Base-by-base conservation (phyloP, 2,888 invertebrate species). In the Drosophila parthenogenetica region DNA sequence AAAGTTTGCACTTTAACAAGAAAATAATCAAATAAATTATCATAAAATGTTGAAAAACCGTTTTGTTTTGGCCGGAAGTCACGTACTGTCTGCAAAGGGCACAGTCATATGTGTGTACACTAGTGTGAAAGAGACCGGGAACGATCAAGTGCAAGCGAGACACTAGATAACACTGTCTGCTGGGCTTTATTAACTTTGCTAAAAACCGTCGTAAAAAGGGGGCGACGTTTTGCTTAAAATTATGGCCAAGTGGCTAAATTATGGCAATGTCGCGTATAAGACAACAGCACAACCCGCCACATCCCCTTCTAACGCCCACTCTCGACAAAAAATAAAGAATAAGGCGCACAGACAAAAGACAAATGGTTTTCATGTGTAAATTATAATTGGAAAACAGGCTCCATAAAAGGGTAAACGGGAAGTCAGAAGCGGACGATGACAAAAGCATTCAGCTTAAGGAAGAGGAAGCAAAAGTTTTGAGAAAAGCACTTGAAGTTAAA, bases 1-100 rank as follows among this genome's bases (percentile, higher is more conserved):
- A 89, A 85, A 89, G 89, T 85, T 89, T 89, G 89, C 84, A 87
- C 84, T 85, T 89, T 85, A 89, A 85, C 87, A 85, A 87, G 85
- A 89, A 85, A 87, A 85, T 85, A 85, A 85, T 85, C 87, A 89
- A 89, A 85, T 85, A 89, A 89, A 85, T 85, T 85, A 85, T 85
- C 87, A 85, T 85, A 85, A 85, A 84, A 77, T 83, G 89, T 75
- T 86, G 77, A 74, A 79, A 77, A 85, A 83, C 84, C 84, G 81
- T 85, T 85, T 84, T 85, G 85, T 85, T 87, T 84, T 85, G 85
- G 85, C 89, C 85, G 85, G 89, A 85, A 85, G 85, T 87, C 85
- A 85, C 89, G 85, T 89, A 84, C 84, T 81, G 89, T 81, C 85
- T 87, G 79, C 79, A 66, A 53, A 48, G 43, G 53, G 66, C 55